These are phyloP conservation scores for Sarotherodon lohbergeri DNA, from an alignment of 2,113 vertebrate species.

Conservation along the genomic window DNA sequence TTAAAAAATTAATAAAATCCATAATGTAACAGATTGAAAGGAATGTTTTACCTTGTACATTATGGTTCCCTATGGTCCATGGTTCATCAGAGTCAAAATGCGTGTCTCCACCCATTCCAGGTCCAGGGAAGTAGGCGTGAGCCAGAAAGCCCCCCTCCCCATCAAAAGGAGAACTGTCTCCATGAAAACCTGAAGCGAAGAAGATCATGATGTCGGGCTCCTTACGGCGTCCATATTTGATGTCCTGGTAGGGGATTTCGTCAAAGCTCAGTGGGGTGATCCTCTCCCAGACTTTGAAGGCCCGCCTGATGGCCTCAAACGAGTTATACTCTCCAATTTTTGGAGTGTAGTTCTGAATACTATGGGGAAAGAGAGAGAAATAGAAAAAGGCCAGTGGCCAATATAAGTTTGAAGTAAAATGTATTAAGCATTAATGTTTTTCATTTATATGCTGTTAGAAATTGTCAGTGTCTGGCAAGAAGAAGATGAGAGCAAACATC, in stretches of 20 bases:
- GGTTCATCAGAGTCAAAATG: conserved; percentile 96
- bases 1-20: background rate
- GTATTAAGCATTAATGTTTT: background rate
- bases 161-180: conserved; percentile 96
- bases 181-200: conserved; percentile 93
- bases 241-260: conserved; percentile 88
- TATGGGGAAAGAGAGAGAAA: conserved; percentile 31
- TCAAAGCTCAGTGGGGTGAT: conserved; percentile 87
- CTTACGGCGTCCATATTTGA: conserved; percentile 84
- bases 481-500: background rate
- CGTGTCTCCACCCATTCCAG: conserved; percentile 92
- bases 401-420: background rate
- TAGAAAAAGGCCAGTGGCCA: background rate
- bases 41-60: conserved; percentile 79
- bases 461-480: background rate
- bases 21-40: background rate
- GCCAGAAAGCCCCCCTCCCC: conserved; percentile 93
- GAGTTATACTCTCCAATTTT: conserved; percentile 91
- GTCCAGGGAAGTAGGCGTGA: conserved; percentile 93
- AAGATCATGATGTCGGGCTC: conserved; percentile 97
- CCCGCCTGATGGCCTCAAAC: conserved; percentile 80
- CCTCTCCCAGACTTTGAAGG: conserved; percentile 87
- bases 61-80: conserved; percentile 88
- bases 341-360: conserved; percentile 96
- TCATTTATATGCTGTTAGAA: background rate